Evolutionary conservation across 2,113 vertebrate genomes (phyloP).

Genomic region (Notiomystis cincta): DNA sequence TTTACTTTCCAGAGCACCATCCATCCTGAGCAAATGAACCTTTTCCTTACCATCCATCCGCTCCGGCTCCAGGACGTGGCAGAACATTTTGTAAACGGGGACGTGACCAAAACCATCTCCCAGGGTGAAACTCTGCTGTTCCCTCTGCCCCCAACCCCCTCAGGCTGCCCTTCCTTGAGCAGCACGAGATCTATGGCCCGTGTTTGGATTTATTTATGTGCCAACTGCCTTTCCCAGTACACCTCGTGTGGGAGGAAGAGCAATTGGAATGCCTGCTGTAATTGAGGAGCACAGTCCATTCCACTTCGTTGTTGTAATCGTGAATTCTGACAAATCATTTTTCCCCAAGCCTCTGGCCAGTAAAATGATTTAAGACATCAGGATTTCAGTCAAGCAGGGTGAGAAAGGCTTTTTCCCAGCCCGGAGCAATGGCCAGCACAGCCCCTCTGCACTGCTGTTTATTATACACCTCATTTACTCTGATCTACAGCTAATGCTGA

Average conservation of each 20-base stretch:
- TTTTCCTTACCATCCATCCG: background rate
- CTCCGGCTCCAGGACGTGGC: background rate
- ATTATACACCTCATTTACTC: background rate
- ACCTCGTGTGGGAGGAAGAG: background rate
- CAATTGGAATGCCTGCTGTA: background rate
- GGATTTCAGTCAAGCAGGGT: background rate
- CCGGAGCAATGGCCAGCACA: background rate
- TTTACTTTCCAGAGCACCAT: background rate
- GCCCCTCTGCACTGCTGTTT: background rate
- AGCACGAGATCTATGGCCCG: background rate
- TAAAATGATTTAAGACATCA: background rate
- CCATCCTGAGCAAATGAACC: background rate
- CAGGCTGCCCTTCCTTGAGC: background rate
- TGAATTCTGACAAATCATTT: background rate
- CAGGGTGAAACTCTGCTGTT: background rate
- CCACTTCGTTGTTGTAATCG: background rate
- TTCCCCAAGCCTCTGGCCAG: background rate
- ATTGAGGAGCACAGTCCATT: background rate
- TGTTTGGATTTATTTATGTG: background rate
- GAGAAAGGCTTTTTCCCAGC: background rate
- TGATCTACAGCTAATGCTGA: background rate
- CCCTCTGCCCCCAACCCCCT: rapidly evolving
- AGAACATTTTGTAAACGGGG: background rate
- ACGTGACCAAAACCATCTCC: background rate
- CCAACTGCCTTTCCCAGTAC: background rate